Conservation (phyloP, 2,888 invertebrate species). For the Lacanobia oleracea region DNA sequence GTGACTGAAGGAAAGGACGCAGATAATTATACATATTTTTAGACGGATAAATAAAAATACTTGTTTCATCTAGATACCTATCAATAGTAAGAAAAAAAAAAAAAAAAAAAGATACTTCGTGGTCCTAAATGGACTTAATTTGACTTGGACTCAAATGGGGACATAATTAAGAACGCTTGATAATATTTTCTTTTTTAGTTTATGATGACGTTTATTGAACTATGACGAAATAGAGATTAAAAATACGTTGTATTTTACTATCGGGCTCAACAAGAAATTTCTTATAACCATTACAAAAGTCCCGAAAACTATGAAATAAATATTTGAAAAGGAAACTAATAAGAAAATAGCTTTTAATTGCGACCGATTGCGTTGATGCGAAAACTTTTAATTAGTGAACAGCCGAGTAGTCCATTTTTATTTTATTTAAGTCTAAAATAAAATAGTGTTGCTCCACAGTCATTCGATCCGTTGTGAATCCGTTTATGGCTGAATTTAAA, state of each 20-base stretch:
- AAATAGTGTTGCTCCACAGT: conserved; percentile 49
- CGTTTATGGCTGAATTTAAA: conserved; percentile 36
- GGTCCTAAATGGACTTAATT: background rate
- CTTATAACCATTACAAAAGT: background rate
- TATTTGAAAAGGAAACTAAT: conserved; percentile 9
- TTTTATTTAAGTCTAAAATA: conserved; percentile 26
- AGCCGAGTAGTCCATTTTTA: conserved; percentile 28
- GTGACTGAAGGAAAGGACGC: background rate
- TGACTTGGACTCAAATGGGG: too few relatives aligned
- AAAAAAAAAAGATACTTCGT: too few relatives aligned
- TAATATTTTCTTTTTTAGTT: too few relatives aligned
- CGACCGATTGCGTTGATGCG: conserved; percentile 34
- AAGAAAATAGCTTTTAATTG: conserved; percentile 16
- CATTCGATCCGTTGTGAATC: conserved; percentile 36
- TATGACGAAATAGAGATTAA: background rate
- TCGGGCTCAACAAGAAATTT: background rate
- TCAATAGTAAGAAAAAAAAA: too few relatives aligned
- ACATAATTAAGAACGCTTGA: too few relatives aligned
- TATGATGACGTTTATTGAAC: background rate
- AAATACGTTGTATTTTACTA: conserved; percentile 13
- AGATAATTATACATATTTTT: background rate
- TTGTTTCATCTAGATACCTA: background rate
- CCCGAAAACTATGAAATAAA: background rate
- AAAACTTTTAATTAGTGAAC: conserved; percentile 50
- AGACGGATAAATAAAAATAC: background rate